Conservation (phyloP, 2,888 invertebrate species). For the Cheilosia vernalis region DNA sequence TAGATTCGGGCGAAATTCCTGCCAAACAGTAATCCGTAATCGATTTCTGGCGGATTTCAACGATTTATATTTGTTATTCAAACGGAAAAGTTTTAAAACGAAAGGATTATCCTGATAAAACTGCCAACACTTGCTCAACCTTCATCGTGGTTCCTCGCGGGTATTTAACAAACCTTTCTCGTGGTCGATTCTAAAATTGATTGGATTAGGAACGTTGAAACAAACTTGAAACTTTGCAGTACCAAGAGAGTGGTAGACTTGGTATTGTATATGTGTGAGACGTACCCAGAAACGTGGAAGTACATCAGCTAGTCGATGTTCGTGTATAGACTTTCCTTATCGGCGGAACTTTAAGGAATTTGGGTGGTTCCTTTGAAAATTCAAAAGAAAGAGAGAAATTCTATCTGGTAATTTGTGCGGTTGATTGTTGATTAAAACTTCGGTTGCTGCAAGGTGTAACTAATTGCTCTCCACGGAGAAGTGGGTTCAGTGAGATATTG, state of each 20-base stretch:
- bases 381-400: too few species aligned
- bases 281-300: neutral
- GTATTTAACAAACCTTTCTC: neutral
- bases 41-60: constrained; percentile 20
- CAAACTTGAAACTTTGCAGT: constrained; percentile 26
- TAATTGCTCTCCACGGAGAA: too few species aligned
- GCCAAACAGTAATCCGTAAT: constrained; percentile 21
- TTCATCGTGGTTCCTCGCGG: neutral
- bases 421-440: too few species aligned
- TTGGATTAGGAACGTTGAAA: constrained; percentile 31
- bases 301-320: neutral
- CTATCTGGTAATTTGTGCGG: too few species aligned
- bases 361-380: too few species aligned
- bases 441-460: too few species aligned
- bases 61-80: constrained; percentile 9
- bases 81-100: too few species aligned
- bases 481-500: too few species aligned
- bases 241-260: neutral
- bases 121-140: neutral
- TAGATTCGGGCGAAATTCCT: neutral
- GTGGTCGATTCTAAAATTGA: constrained; percentile 31
- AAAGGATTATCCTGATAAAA: constrained; percentile 15
- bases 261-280: neutral
- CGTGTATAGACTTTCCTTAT: too few species aligned
- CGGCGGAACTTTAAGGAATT: too few species aligned